Percentiles rank a stretch among this genome's conserved stretches.
Evolutionary conservation across 2,797 vertebrate species (phyloP).

Genomic region (Austrolebias charrua): DNA sequence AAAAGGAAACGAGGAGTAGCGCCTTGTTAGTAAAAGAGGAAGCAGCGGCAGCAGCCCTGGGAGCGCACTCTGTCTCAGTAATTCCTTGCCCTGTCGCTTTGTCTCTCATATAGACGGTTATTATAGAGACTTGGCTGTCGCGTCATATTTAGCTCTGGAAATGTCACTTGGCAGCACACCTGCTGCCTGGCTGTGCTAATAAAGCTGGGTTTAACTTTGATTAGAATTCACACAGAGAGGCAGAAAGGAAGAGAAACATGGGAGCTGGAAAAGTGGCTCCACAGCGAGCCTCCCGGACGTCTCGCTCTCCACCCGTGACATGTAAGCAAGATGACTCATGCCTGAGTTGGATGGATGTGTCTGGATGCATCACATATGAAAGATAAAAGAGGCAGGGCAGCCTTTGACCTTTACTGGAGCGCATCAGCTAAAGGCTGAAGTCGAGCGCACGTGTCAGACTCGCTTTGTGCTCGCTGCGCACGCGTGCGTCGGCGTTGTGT

Average conservation of each 20-base stretch:
- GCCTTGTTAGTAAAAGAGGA: constrained; percentile 73
- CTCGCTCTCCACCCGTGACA: constrained; percentile 69
- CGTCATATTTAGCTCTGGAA: constrained; percentile 76
- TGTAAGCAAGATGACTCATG: constrained; percentile 69
- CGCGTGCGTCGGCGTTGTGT: constrained; percentile 32
- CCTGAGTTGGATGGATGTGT: constrained; percentile 69
- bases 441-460: constrained; percentile 63
- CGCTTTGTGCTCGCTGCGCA: constrained; percentile 54
- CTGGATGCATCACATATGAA: constrained; percentile 77
- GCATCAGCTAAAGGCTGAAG: constrained; percentile 66
- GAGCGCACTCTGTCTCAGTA: constrained; percentile 69
- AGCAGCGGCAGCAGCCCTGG: constrained; percentile 54
- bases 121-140: constrained; percentile 74
- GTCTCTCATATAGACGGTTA: constrained; percentile 70
- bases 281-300: constrained; percentile 62
- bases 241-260: constrained; percentile 50
- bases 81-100: constrained; percentile 72
- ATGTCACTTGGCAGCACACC: constrained; percentile 80
- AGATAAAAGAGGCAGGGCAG: constrained; percentile 58
- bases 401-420: constrained; percentile 73
- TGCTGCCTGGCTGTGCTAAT: constrained; percentile 81
- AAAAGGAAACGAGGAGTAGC: constrained; percentile 64
- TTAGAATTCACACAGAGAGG: constrained; percentile 60
- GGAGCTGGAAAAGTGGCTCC: constrained; percentile 64
- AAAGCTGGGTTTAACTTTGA: constrained; percentile 76